Evolutionary conservation across 2,888 invertebrate genomes (phyloP), one percentile per base, ranked within the genome.

Genomic region (Tipula confusa): DNA sequence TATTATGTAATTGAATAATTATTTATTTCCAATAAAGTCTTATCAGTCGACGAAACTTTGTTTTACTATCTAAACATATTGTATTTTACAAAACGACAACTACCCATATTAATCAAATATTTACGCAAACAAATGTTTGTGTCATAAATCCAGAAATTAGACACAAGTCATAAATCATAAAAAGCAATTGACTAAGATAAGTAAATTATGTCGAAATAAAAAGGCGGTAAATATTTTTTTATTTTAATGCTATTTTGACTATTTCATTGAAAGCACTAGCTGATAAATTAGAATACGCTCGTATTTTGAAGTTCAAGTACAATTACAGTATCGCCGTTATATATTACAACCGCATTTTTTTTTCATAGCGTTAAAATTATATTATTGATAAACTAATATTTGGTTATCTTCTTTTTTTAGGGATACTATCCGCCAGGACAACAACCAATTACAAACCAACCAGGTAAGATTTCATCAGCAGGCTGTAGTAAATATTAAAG

Each of bases 401-500:
- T 18, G 18, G 18, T 24, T 48, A 1, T 38, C 13, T 6, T 48
- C 18, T 48, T 5, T 7, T 64, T 64, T 64, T 64, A 64, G 64
- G 82, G 82, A 18, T 82, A 82, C 18, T 31, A 33, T 33, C 82
- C 82, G 33, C 82, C 82, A 15, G 82, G 82, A 29, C 33, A 82
- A 5, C 82, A 82, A n/a, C 82, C 82, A 82, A 82, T 82, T 82
- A 33, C 33, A 33, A 82, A 31, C 18, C 82, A 82, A 82, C 82
- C 82, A 31, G 82, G 82, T 18, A 31, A 31, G 33, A 18, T 9
- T 15, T n/a, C 15, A 13, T 28, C 28, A 80, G 29, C 79, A 28
- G 28, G 79, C n/a, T n/a, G n/a, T n/a, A n/a, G n/a, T n/a, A n/a
- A n/a, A n/a, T n/a, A n/a, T n/a, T n/a, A n/a, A n/a, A n/a, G n/a